These are phyloP conservation scores for Oreochromis aureus DNA, from an alignment of 2,113 vertebrate genomes.

Conservation along the genomic window DNA sequence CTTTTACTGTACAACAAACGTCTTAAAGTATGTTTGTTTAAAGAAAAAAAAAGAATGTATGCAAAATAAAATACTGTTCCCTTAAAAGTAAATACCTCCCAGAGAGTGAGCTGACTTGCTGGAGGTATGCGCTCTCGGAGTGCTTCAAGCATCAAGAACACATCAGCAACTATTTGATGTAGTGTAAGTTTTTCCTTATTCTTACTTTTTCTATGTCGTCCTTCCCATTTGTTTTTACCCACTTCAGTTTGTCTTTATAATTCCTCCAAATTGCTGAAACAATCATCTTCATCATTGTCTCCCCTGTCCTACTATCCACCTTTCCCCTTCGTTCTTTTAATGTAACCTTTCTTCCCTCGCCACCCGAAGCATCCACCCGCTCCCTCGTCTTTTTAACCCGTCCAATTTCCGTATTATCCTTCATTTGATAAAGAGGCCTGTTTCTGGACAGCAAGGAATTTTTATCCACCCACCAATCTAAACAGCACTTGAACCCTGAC, in stretches of 20 bases:
- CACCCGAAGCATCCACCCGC: not conserved
- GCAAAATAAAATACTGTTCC: not conserved
- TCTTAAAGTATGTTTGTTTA: not conserved
- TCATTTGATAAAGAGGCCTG: conserved; percentile 31
- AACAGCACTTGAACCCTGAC: conserved; percentile 58
- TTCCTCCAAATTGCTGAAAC: not conserved
- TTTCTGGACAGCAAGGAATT: conserved; percentile 45
- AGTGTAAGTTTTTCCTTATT: not conserved
- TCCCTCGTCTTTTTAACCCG: not conserved
- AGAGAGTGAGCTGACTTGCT: not conserved
- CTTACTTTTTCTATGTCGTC: not conserved
- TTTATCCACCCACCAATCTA: conserved; percentile 54
- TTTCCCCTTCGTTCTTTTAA: not conserved
- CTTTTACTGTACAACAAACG: not conserved
- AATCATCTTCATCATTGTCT: not conserved
- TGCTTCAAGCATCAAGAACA: not conserved
- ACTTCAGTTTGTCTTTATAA: not conserved
- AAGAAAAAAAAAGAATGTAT: not conserved
- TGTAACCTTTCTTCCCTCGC: not conserved
- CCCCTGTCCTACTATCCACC: not conserved
- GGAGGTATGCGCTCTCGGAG: not conserved
- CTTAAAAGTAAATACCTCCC: not conserved
- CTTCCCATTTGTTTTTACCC: not conserved
- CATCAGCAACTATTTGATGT: not conserved
- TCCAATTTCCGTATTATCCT: conserved; percentile 1